Percentiles rank a stretch among this genome's conserved stretches.
Evolutionary conservation across 2,888 invertebrate species (phyloP).

Genomic region (Caenorhabditis uteleia): DNA sequence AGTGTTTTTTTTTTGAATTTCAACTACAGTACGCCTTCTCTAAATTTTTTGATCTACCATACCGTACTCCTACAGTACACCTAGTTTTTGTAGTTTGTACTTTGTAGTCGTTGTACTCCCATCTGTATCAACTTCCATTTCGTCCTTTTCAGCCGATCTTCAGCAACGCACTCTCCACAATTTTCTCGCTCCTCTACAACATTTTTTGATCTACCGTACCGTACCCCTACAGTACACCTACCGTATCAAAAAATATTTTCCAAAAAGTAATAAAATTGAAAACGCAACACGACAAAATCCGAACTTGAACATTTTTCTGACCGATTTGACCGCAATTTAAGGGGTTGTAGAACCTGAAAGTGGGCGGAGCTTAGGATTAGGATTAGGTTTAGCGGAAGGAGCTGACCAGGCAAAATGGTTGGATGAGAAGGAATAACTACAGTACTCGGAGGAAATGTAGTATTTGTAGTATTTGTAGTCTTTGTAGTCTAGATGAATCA

Average conservation of each 20-base stretch:
- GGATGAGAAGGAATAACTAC: neutral
- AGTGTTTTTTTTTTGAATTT: too few species aligned
- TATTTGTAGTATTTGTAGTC: too few species aligned
- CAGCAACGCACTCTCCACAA: neutral
- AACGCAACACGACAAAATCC: neutral
- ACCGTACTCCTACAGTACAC: too few species aligned
- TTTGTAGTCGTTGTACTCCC: neutral
- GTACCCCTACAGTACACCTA: too few species aligned
- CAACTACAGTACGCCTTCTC: too few species aligned
- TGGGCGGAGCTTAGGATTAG: too few species aligned
- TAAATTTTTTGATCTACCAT: too few species aligned
- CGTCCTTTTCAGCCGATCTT: neutral
- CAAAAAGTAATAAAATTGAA: neutral
- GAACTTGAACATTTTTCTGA: neutral
- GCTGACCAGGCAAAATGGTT: neutral
- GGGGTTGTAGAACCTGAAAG: neutral
- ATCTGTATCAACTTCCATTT: neutral
- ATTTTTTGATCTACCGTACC: too few species aligned
- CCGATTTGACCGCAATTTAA: neutral
- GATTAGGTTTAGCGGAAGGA: too few species aligned
- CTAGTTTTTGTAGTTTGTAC: neutral
- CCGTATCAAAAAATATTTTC: neutral
- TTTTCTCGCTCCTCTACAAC: neutral
- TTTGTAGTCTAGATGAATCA: too few species aligned
- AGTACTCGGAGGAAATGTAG: neutral